Conservation (phyloP, 2,797 vertebrate species). For the Chiroxiphia lanceolata region DNA sequence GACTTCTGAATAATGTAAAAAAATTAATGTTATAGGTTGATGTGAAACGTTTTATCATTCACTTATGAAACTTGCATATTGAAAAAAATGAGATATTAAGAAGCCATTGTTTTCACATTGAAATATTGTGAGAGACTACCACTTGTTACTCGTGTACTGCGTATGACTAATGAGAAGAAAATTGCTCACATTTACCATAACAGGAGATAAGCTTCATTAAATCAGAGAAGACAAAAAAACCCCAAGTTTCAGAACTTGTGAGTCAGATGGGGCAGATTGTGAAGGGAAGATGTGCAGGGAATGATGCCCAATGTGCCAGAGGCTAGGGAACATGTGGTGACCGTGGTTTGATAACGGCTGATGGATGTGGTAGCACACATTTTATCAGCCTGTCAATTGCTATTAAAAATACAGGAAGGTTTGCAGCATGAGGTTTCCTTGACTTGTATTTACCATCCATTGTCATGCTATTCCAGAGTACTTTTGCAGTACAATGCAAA, state of each 20-base stretch:
- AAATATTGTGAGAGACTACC: background rate
- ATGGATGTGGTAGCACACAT: background rate
- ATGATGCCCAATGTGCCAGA: background rate
- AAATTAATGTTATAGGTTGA: background rate
- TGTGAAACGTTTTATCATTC: background rate
- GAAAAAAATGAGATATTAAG: background rate
- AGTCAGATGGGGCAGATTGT: background rate
- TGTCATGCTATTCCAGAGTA: background rate
- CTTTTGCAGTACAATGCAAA: background rate
- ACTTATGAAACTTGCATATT: background rate
- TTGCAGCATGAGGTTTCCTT: background rate
- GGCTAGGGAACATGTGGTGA: background rate
- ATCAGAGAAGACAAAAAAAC: background rate
- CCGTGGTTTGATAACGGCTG: background rate
- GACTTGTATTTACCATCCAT: background rate
- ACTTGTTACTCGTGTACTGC: background rate
- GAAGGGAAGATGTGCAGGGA: background rate
- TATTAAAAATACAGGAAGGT: background rate
- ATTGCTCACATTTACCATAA: background rate
- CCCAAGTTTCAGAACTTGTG: background rate
- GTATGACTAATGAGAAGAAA: background rate
- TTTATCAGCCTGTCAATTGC: background rate
- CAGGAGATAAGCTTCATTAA: background rate
- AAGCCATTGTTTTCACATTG: background rate
- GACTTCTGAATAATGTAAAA: background rate